Conservation (phyloP, 1,140 invertebrate species). For the Oedothorax gibbosus region DNA sequence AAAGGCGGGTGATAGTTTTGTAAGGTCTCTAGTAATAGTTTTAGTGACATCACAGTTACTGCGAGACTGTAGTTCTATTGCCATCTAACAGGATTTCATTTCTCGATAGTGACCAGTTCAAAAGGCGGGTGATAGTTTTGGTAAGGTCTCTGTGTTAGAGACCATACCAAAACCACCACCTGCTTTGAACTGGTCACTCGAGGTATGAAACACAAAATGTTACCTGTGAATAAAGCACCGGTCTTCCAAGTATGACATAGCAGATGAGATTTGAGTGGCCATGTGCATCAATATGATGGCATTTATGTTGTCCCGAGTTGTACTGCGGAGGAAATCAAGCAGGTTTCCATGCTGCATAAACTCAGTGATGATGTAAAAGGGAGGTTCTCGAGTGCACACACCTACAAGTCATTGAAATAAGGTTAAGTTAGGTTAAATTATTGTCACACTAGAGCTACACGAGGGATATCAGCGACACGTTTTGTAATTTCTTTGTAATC, state of each 20-base stretch:
- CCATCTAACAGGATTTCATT: too few species aligned
- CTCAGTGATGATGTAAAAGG: constrained; percentile 99
- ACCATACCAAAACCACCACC: too few species aligned
- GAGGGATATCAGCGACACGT: too few species aligned
- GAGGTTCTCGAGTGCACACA: constrained; percentile 96
- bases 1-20: too few species aligned
- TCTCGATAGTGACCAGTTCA: too few species aligned
- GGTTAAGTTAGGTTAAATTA: not conserved
- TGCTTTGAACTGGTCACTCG: too few species aligned
- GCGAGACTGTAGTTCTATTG: too few species aligned
- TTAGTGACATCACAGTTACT: too few species aligned
- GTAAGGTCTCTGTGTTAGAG: too few species aligned
- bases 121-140: too few species aligned
- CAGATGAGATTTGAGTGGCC: constrained; percentile 98
- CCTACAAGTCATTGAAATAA: constrained; percentile 70
- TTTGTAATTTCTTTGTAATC: too few species aligned
- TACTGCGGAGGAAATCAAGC: constrained; percentile 92
- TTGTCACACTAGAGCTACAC: not conserved
- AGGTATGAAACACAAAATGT: not conserved
- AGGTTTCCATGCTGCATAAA: constrained; percentile 99
- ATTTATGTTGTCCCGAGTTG: constrained; percentile 89
- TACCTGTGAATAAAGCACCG: constrained; percentile 96
- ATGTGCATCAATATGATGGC: constrained; percentile 98
- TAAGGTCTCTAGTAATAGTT: too few species aligned
- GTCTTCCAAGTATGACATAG: constrained; percentile 98